Conservation (phyloP, 2,888 invertebrate species). For the Odontothrips loti region DNA sequence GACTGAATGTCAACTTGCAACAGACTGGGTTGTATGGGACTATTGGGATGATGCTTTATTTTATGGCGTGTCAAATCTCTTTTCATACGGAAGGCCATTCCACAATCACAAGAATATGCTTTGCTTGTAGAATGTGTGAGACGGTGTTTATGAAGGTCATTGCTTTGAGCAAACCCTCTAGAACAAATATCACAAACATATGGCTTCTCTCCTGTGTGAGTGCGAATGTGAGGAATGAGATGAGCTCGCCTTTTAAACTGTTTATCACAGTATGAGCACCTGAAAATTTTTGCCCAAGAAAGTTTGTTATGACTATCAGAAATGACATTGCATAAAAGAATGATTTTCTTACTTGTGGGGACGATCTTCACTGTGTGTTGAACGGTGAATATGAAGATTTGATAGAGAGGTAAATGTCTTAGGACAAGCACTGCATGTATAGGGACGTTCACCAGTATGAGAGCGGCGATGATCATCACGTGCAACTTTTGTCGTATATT, state of each 20-base stretch:
- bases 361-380: background rate
- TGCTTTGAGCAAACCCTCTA: background rate
- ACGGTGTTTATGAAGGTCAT: slow-evolving; percentile 2
- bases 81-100: background rate
- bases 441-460: background rate
- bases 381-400: background rate
- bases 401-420: background rate
- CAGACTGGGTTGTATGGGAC: background rate
- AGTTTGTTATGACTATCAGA: background rate
- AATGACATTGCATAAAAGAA: background rate
- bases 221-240: background rate
- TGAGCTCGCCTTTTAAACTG: background rate
- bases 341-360: background rate
- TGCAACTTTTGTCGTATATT: slow-evolving; percentile 1
- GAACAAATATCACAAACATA: slow-evolving; percentile 2
- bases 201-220: slow-evolving; percentile 1
- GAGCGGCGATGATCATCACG: background rate
- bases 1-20: background rate
- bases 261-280: background rate
- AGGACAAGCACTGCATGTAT: background rate
- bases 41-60: background rate
- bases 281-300: background rate
- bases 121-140: background rate
- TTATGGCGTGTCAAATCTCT: background rate
- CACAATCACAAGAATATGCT: background rate